Conservation (phyloP, 2,888 invertebrate genomes). For the Limnephilus marmoratus region DNA sequence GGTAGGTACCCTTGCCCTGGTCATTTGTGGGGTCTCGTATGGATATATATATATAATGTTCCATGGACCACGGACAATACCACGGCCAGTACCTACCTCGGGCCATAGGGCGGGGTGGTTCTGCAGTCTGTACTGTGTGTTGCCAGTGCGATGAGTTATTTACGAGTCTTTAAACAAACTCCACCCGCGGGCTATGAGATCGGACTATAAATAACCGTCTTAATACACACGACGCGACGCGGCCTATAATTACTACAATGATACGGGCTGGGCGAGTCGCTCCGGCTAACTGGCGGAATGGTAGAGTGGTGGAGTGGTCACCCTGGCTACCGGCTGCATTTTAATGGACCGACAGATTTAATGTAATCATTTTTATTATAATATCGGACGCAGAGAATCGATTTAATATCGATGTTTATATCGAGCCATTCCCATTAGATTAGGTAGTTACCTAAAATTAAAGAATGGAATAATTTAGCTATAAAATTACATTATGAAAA, state of each 20-base stretch:
- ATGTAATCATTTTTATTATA: not conserved
- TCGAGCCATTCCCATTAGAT: not conserved
- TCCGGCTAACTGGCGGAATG: conserved; percentile 27
- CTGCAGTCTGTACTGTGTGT: conserved; percentile 18
- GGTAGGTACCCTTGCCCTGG: not conserved
- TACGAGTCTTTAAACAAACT: conserved; percentile 58
- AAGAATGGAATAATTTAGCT: not conserved
- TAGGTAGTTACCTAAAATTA: not conserved
- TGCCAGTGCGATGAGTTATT: conserved; percentile 56
- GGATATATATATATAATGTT: not conserved
- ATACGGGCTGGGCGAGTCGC: conserved; percentile 51
- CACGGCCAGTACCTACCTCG: not conserved
- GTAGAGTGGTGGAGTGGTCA: not conserved
- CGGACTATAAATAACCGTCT: conserved; percentile 50
- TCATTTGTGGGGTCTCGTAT: not conserved
- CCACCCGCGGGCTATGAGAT: conserved; percentile 46
- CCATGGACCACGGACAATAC: not conserved
- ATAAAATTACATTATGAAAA: not conserved
- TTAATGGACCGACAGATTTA: conserved; percentile 26
- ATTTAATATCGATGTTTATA: not conserved
- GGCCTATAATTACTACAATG: conserved; percentile 52
- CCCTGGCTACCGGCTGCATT: conserved; percentile 28
- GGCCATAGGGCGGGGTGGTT: conserved; percentile 31
- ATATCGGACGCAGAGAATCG: not conserved
- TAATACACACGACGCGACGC: conserved; percentile 47